Conservation (phyloP, 2,888 invertebrate genomes). For the Plagiodera versicolora region DNA sequence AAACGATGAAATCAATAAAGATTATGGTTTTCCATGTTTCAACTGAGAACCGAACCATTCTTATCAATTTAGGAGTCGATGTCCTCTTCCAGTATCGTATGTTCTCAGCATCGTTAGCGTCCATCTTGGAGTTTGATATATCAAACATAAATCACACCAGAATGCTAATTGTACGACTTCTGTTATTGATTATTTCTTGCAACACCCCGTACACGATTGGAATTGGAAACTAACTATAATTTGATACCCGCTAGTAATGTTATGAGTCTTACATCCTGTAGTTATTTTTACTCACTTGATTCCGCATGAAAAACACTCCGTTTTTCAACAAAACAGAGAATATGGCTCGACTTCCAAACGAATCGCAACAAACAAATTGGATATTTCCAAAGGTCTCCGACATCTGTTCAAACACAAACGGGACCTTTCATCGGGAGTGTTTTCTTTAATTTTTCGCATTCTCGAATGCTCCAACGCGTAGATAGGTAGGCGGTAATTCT, state of each 20-base stretch:
- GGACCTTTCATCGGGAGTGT: background rate
- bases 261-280: background rate
- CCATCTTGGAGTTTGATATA: no score
- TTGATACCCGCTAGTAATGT: background rate
- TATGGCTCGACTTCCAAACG: background rate
- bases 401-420: background rate
- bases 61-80: no score
- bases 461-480: background rate
- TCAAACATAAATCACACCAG: no score
- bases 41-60: no score
- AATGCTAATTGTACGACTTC: no score
- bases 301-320: constrained; percentile 1
- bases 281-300: background rate
- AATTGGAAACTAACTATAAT: no score
- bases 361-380: background rate
- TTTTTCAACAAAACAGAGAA: constrained; percentile 1
- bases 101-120: no score
- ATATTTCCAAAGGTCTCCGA: background rate
- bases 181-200: no score
- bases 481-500: background rate
- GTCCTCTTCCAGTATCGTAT: no score
- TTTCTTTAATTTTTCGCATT: constrained; percentile 1
- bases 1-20: no score
- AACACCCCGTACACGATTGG: no score
- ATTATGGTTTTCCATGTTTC: no score